Evolutionary conservation across 2,113 vertebrate species (phyloP).

Genomic region (Tragelaphus buxtoni): DNA sequence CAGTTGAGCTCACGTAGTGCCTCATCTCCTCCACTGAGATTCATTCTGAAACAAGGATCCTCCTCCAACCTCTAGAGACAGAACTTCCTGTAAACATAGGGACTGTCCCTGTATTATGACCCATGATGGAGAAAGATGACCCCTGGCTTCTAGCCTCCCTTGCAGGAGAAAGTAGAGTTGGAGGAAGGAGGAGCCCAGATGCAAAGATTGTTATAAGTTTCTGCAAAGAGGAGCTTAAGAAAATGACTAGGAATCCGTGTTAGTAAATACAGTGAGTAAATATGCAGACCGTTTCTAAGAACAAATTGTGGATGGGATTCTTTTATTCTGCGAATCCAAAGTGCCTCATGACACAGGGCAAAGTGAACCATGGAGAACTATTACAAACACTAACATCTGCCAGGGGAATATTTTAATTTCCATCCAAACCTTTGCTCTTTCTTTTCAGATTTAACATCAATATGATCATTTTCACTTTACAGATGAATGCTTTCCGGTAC

Average conservation of each 20-base stretch:
- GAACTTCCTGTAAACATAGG: neutral
- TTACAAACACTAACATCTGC: neutral
- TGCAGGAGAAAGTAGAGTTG: neutral
- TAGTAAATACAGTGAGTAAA: neutral
- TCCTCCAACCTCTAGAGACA: neutral
- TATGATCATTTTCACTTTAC: neutral
- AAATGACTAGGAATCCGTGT: neutral
- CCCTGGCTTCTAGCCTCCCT: neutral
- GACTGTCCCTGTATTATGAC: fast-evolving
- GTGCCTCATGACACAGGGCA: neutral
- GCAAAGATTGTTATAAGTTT: neutral
- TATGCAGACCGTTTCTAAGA: neutral
- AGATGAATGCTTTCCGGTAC: neutral
- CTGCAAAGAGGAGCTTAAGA: neutral
- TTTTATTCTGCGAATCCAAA: neutral
- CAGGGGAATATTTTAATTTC: neutral
- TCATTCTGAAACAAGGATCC: neutral
- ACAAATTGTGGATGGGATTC: neutral
- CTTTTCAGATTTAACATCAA: neutral
- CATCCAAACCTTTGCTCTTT: neutral
- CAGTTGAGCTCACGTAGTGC: neutral
- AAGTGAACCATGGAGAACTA: neutral
- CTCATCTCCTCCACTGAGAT: neutral
- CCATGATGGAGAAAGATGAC: neutral
- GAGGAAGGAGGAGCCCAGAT: neutral